These are phyloP conservation scores for Oenanthe oenanthe DNA, from an alignment of 2,113 vertebrate species.

Conservation along the genomic window DNA sequence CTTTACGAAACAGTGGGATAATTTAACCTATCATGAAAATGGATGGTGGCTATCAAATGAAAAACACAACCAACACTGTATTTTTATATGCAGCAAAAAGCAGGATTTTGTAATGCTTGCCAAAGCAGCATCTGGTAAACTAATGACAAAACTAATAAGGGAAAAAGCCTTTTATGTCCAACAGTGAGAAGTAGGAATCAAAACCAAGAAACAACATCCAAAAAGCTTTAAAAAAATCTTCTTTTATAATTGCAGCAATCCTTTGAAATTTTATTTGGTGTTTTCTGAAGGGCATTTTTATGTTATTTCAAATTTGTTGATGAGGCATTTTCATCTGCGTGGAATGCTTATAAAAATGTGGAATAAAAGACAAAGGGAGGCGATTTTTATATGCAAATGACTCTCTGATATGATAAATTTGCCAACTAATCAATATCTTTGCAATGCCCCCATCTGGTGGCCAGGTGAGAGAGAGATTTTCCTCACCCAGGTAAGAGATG, in stretches of 20 bases:
- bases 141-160: background rate
- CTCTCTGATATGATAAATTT: background rate
- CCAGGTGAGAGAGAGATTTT: slow-evolving; percentile 26
- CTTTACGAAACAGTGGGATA: background rate
- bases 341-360: background rate
- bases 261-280: background rate
- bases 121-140: background rate
- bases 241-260: background rate
- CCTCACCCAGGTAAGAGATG: background rate
- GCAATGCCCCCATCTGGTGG: slow-evolving; percentile 53
- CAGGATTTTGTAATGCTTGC: background rate
- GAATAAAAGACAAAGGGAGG: background rate
- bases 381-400: background rate
- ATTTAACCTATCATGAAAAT: background rate
- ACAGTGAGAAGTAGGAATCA: background rate
- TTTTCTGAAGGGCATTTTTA: background rate
- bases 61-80: background rate
- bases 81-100: background rate
- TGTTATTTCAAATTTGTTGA: background rate
- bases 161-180: background rate
- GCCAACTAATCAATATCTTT: slow-evolving; percentile 25
- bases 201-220: background rate
- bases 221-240: background rate
- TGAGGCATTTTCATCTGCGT: background rate
- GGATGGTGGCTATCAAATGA: background rate